A percentile compares a stretch with the other conserved stretches of the same genome.
Conservation (phyloP, 2,888 invertebrate genomes). For the Tineola bisselliella region DNA sequence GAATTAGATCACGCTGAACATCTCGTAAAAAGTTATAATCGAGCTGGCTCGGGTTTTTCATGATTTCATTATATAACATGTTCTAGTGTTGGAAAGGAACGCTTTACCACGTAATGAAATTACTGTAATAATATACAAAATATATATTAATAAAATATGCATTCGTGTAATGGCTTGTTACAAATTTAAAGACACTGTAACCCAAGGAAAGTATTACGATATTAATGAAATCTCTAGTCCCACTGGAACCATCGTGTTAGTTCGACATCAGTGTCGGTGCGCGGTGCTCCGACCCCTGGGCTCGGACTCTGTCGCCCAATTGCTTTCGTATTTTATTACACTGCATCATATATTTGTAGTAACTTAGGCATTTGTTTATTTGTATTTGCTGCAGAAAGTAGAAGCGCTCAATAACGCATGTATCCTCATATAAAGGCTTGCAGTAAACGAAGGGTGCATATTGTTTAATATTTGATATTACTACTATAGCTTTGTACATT, state of each 20-base stretch:
- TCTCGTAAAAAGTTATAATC: background rate
- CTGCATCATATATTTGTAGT: slow-evolving; percentile 61
- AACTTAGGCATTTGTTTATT: slow-evolving; percentile 63
- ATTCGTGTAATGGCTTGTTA: slow-evolving; percentile 73
- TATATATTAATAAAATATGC: slow-evolving; percentile 59
- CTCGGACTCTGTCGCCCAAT: slow-evolving; percentile 16
- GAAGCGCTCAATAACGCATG: slow-evolving; percentile 65
- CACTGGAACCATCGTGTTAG: slow-evolving; percentile 66
- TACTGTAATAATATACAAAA: slow-evolving; percentile 66
- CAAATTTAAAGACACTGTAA: slow-evolving; percentile 69
- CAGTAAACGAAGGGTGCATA: slow-evolving; percentile 69
- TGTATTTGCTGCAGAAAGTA: slow-evolving; percentile 59
- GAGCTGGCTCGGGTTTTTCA: slow-evolving; percentile 17
- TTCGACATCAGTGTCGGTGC: slow-evolving; percentile 26
- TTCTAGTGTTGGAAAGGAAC: slow-evolving; percentile 38
- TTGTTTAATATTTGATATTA: slow-evolving; percentile 69
- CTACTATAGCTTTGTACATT: slow-evolving; percentile 77
- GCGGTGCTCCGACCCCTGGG: slow-evolving; percentile 7
- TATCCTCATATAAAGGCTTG: slow-evolving; percentile 64
- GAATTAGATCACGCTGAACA: background rate
- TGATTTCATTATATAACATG: slow-evolving; percentile 21
- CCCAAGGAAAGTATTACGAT: slow-evolving; percentile 68
- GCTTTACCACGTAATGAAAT: slow-evolving; percentile 66
- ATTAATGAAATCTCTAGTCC: slow-evolving; percentile 75
- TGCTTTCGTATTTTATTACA: slow-evolving; percentile 56